Evolutionary conservation across 2,888 invertebrate species (phyloP).

Genomic region (Acholoe squamosa): DNA sequence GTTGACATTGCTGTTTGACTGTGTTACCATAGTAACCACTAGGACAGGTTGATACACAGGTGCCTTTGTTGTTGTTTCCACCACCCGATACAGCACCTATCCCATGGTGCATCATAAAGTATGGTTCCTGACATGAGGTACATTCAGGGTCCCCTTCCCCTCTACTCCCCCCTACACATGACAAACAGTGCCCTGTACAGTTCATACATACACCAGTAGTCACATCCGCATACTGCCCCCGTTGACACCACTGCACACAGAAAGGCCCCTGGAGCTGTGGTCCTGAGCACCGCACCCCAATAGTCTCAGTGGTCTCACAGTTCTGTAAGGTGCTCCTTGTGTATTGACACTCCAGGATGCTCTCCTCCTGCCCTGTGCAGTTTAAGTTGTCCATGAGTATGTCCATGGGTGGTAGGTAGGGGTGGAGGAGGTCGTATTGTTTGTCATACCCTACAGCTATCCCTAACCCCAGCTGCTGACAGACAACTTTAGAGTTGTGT

Average conservation of each 20-base stretch:
- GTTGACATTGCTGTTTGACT: constrained; percentile 40
- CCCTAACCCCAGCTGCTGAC: constrained; percentile 66
- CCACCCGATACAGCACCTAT: neutral
- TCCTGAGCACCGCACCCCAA: constrained; percentile 64
- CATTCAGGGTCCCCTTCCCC: neutral
- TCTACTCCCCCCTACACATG: constrained; percentile 54
- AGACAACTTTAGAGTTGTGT: constrained; percentile 64
- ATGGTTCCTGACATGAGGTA: constrained; percentile 8
- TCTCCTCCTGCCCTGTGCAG: constrained; percentile 52
- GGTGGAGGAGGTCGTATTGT: constrained; percentile 51
- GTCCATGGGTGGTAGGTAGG: constrained; percentile 43
- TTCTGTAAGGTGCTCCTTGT: constrained; percentile 44
- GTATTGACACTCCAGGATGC: constrained; percentile 58
- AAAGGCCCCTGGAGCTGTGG: constrained; percentile 21
- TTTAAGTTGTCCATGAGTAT: constrained; percentile 63
- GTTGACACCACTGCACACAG: constrained; percentile 59
- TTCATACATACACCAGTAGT: constrained; percentile 40
- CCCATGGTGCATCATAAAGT: constrained; percentile 27
- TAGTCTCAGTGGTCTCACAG: constrained; percentile 63
- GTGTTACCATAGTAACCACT: constrained; percentile 63
- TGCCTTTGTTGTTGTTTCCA: neutral
- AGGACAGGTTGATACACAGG: constrained; percentile 54
- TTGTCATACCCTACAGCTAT: constrained; percentile 47
- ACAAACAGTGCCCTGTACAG: constrained; percentile 45
- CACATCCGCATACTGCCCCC: constrained; percentile 61